These are phyloP conservation scores for Euspilapteryx auroguttella DNA, from an alignment of 2,888 invertebrate genomes.

Conservation along the genomic window DNA sequence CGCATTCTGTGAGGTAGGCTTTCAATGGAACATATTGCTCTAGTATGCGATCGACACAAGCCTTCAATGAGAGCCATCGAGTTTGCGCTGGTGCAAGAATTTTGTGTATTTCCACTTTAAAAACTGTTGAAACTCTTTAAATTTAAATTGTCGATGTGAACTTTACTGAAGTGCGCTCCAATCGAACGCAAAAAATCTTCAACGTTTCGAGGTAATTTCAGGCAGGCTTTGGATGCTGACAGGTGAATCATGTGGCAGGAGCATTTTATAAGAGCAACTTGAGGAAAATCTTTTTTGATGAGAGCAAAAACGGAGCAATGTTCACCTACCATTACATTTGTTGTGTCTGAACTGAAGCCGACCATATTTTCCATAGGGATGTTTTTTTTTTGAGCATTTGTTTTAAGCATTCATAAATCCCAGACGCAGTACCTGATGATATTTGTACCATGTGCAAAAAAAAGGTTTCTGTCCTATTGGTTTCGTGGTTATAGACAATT, in stretches of 20 bases:
- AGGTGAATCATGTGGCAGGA: conserved; percentile 19
- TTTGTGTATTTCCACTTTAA: conserved; percentile 18
- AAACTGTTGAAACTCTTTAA: conserved; percentile 17
- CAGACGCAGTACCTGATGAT: conserved; percentile 8
- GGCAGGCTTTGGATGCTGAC: conserved; percentile 16
- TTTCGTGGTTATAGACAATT: conserved; percentile 4
- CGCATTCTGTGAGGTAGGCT: conserved; percentile 12
- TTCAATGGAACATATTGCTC: conserved; percentile 16
- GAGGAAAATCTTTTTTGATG: conserved; percentile 9
- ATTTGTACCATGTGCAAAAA: conserved; percentile 13
- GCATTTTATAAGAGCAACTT: conserved; percentile 17
- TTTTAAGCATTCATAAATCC: conserved; percentile 8
- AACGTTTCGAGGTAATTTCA: conserved; percentile 14
- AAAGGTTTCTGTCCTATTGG: conserved; percentile 5
- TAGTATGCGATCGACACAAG: conserved; percentile 17
- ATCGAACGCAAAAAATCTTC: conserved; percentile 9
- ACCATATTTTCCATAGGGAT: conserved; percentile 12
- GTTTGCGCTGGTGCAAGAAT: conserved; percentile 11
- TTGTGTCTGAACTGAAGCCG: conserved; percentile 16
- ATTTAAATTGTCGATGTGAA: conserved; percentile 9
- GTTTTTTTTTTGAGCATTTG: conserved; percentile 8
- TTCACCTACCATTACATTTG: conserved; percentile 15
- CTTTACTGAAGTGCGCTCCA: conserved; percentile 9
- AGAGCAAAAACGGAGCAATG: conserved; percentile 8
- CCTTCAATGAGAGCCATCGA: conserved; percentile 19